These are phyloP conservation scores for Spatula versicolor DNA, from an alignment of 2,797 vertebrate species.

Conservation along the genomic window DNA sequence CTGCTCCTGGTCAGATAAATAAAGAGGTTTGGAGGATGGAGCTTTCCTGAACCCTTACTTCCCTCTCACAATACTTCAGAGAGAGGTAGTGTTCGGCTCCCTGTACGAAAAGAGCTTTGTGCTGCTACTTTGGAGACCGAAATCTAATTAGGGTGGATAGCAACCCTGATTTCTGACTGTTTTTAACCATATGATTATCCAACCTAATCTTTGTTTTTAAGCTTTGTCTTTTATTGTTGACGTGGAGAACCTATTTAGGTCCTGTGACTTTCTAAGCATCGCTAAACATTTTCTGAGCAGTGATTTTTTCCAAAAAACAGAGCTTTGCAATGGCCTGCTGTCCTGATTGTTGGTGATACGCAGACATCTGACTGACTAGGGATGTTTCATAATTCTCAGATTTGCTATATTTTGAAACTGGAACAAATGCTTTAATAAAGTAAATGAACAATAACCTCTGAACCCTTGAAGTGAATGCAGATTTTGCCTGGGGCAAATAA, in stretches of 20 bases:
- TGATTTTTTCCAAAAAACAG: background rate
- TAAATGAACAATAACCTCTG: conserved; percentile 28
- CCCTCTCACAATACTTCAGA: background rate
- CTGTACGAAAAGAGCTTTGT: background rate
- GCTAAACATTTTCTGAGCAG: background rate
- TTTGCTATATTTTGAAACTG: conserved; percentile 26
- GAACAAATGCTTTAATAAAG: conserved; percentile 44
- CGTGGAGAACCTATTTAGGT: background rate
- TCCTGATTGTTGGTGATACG: background rate
- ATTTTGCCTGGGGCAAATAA: conserved; percentile 48
- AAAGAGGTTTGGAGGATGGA: background rate
- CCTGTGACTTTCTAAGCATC: background rate
- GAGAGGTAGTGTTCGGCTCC: background rate
- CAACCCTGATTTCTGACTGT: background rate
- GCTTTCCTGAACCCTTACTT: background rate
- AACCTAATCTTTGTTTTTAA: background rate
- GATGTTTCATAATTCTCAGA: background rate
- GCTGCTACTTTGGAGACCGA: background rate
- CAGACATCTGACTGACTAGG: background rate
- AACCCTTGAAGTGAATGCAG: conserved; percentile 32
- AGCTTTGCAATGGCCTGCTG: background rate
- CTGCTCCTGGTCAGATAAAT: background rate
- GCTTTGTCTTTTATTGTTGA: background rate
- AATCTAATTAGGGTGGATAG: background rate
- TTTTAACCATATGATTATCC: conserved; percentile 4